Evolutionary conservation across 2,797 vertebrate species (phyloP).

Genomic region (Mus caroli): DNA sequence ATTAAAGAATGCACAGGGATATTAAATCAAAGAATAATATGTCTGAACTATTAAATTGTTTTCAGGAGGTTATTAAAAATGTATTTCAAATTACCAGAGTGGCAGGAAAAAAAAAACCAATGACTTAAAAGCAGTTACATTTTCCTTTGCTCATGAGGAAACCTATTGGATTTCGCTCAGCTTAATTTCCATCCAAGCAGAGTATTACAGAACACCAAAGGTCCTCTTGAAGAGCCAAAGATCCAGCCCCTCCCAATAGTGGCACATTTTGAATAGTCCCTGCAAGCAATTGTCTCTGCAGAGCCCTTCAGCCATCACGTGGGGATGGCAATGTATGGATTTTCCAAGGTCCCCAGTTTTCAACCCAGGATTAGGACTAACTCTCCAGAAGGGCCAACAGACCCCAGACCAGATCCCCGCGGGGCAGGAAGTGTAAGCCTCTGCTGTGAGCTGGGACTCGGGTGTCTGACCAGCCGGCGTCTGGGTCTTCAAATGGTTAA

Average conservation of each 20-base stretch:
- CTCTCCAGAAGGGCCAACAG: constrained; percentile 64
- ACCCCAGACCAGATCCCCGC: constrained; percentile 45
- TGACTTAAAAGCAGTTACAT: constrained; percentile 76
- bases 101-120: constrained; percentile 80
- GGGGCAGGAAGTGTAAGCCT: constrained; percentile 56
- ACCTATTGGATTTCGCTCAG: constrained; percentile 67
- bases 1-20: constrained; percentile 82
- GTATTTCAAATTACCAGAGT: constrained; percentile 83
- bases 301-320: constrained; percentile 37
- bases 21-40: constrained; percentile 84
- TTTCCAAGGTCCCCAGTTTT: constrained; percentile 27
- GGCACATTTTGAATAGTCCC: constrained; percentile 53
- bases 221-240: background rate
- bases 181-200: constrained; percentile 65
- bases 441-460: constrained; percentile 36
- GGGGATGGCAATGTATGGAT: constrained; percentile 19
- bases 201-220: constrained; percentile 47
- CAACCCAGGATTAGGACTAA: constrained; percentile 30
- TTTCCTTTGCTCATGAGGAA: constrained; percentile 76
- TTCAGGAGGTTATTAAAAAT: constrained; percentile 84
- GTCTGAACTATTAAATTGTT: constrained; percentile 79
- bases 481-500: constrained; percentile 83
- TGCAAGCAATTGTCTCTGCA: background rate
- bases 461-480: constrained; percentile 56
- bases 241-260: background rate